A percentile compares a stretch with the other conserved stretches of the same genome.
phyloP scores from a whole-genome alignment of 2,797 vertebrate species.

The Acanthopagrus latus region DNA sequence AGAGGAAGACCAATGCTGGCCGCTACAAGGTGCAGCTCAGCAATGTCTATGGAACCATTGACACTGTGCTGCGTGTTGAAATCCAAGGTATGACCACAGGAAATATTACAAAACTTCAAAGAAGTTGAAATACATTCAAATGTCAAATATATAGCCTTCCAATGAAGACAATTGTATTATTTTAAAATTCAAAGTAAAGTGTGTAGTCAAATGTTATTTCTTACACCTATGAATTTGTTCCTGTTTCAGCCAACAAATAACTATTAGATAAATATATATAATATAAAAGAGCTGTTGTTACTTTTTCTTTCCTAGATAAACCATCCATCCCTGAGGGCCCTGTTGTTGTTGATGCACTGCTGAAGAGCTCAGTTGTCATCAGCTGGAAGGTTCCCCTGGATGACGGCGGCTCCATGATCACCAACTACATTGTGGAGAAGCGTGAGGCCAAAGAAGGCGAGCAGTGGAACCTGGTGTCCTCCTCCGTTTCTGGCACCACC shows the following conservation, averaged over 20 bases:
- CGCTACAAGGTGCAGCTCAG: slow-evolving; percentile 98
- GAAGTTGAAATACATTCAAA: not conserved
- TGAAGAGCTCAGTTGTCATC: slow-evolving; percentile 95
- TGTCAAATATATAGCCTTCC: not conserved
- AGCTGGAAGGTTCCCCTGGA: slow-evolving; percentile 97
- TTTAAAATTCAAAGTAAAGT: not conserved
- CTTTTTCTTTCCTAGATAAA: slow-evolving; percentile 88
- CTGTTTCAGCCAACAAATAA: not conserved
- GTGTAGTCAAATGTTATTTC: not conserved
- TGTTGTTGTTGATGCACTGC: slow-evolving; percentile 92
- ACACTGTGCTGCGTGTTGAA: slow-evolving; percentile 93
- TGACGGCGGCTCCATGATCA: slow-evolving; percentile 95
- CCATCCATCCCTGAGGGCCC: slow-evolving; percentile 94
- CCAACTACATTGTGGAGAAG: slow-evolving; percentile 98
- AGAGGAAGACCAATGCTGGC: slow-evolving; percentile 94
- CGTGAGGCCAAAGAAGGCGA: slow-evolving; percentile 97
- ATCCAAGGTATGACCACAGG: slow-evolving; percentile 92
- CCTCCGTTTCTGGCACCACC: slow-evolving; percentile 92
- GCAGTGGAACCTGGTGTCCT: slow-evolving; percentile 96
- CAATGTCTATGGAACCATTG: slow-evolving; percentile 93
- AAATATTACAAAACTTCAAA: not conserved
- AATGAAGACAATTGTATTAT: not conserved
- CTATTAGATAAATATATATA: not conserved
- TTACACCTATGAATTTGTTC: not conserved
- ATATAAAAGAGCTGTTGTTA: not conserved